A percentile compares a stretch with the other conserved stretches of the same genome.
phyloP scores from a whole-genome alignment of 2,888 invertebrate species.

The Drosophila kokeensis region DNA sequence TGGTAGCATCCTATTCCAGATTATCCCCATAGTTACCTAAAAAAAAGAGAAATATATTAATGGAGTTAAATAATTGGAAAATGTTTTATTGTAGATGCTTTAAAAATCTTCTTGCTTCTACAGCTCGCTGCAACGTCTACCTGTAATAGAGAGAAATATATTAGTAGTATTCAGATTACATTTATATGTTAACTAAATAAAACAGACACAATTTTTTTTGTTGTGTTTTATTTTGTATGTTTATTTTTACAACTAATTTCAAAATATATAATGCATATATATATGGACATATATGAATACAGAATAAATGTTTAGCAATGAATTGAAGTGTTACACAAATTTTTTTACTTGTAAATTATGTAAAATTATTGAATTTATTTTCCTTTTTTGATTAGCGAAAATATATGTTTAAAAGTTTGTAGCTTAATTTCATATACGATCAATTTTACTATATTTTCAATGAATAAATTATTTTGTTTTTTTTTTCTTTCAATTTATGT shows the following conservation, averaged over 20 bases:
- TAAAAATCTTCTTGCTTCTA: neutral
- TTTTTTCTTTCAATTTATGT: constrained; percentile 4
- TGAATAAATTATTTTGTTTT: neutral
- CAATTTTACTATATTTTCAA: constrained; percentile 60
- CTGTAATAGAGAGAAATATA: constrained; percentile 79
- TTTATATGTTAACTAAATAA: constrained; percentile 16
- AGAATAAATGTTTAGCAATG: constrained; percentile 70
- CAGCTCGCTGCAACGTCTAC: constrained; percentile 42
- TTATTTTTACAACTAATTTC: constrained; percentile 75
- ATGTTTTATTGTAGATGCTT: neutral
- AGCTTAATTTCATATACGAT: constrained; percentile 44
- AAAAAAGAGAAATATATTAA: constrained; percentile 75
- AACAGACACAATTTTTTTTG: constrained; percentile 38
- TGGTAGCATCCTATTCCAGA: constrained; percentile 14
- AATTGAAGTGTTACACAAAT: constrained; percentile 65
- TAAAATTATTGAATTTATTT: constrained; percentile 33
- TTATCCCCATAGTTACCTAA: constrained; percentile 11
- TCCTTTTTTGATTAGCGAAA: constrained; percentile 42
- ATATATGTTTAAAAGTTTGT: constrained; percentile 42
- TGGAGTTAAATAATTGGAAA: constrained; percentile 16
- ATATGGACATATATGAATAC: constrained; percentile 48
- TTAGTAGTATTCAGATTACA: constrained; percentile 61
- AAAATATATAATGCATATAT: constrained; percentile 74
- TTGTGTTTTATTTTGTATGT: constrained; percentile 54
- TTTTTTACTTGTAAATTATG: constrained; percentile 40